phyloP scores from a whole-genome alignment of 2,888 invertebrate genomes.

The Chrysopilus asiliformis region DNA sequence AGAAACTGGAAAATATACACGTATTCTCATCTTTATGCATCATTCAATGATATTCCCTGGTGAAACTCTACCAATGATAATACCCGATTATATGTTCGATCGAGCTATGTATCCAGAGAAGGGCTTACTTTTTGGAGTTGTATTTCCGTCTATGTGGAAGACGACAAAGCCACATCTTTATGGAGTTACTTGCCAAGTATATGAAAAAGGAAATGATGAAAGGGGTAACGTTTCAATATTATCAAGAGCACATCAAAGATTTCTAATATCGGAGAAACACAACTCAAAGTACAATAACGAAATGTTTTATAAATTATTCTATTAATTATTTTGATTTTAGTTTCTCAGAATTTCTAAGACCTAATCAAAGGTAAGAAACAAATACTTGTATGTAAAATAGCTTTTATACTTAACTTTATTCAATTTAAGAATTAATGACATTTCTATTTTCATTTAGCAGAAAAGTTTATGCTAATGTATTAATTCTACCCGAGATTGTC shows the following conservation, averaged over 20 bases:
- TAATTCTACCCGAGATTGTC: conserved; percentile 52
- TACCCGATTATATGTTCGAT: conserved; percentile 36
- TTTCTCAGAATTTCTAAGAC: conserved; percentile 8
- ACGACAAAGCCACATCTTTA: conserved; percentile 19
- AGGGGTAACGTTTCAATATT: conserved; percentile 43
- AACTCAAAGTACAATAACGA: conserved; percentile 29
- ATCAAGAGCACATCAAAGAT: conserved; percentile 65
- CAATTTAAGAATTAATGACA: too few relatives aligned
- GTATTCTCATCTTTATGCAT: conserved; percentile 45
- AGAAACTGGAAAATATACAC: conserved; percentile 40
- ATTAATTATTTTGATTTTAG: too few relatives aligned
- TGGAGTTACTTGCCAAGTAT: conserved; percentile 36
- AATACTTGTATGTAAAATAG: not conserved
- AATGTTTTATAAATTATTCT: too few relatives aligned
- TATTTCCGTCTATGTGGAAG: conserved; percentile 25
- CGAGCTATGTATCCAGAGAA: conserved; percentile 23
- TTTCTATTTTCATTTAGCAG: conserved; percentile 17
- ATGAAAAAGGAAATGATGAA: conserved; percentile 29
- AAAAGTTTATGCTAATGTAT: conserved; percentile 45
- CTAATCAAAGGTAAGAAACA: conserved; percentile 8
- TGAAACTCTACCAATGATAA: conserved; percentile 59
- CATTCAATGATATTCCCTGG: conserved; percentile 61
- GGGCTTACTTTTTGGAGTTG: conserved; percentile 32
- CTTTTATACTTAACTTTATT: conserved; percentile 16
- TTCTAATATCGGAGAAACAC: conserved; percentile 35